These are phyloP conservation scores for Cancer borealis DNA, from an alignment of 2,888 invertebrate species.

Conservation along the genomic window DNA sequence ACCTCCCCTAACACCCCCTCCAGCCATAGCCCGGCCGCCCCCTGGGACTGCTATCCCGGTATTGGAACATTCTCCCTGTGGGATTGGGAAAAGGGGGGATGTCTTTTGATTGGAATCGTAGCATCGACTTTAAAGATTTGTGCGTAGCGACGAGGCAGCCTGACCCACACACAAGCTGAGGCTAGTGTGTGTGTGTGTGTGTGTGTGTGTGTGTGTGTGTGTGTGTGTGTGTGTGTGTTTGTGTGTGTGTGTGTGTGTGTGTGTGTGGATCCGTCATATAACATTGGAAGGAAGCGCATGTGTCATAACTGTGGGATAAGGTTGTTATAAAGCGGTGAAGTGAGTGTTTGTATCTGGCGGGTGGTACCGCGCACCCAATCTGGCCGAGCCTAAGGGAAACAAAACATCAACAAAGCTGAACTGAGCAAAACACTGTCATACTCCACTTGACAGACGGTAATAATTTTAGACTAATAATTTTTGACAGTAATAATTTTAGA, in stretches of 20 bases:
- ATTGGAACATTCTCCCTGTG: conserved; percentile 20
- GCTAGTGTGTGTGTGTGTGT: background rate
- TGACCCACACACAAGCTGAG: background rate
- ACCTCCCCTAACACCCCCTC: background rate
- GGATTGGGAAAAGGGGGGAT: conserved; percentile 20
- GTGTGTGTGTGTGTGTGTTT: conserved; percentile 26
- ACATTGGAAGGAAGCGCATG: too few relatives aligned
- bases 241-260: background rate
- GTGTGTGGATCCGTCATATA: background rate
- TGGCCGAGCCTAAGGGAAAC: too few relatives aligned
- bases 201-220: background rate
- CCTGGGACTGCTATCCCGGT: background rate
- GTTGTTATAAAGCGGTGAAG: too few relatives aligned
- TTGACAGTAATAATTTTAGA: too few relatives aligned
- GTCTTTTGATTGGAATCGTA: conserved; percentile 7
- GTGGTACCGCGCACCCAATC: too few relatives aligned
- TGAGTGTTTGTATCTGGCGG: too few relatives aligned
- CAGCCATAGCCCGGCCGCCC: background rate
- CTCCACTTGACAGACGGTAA: background rate
- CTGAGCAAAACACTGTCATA: background rate
- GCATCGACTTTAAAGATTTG: conserved; percentile 7
- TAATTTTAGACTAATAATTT: too few relatives aligned
- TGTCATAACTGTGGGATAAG: too few relatives aligned
- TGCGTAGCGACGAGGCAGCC: conserved; percentile 11
- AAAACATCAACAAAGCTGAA: too few relatives aligned